Evolutionary conservation across 2,888 invertebrate species (phyloP).

Genomic region (Ramazzottius varieornatus): DNA sequence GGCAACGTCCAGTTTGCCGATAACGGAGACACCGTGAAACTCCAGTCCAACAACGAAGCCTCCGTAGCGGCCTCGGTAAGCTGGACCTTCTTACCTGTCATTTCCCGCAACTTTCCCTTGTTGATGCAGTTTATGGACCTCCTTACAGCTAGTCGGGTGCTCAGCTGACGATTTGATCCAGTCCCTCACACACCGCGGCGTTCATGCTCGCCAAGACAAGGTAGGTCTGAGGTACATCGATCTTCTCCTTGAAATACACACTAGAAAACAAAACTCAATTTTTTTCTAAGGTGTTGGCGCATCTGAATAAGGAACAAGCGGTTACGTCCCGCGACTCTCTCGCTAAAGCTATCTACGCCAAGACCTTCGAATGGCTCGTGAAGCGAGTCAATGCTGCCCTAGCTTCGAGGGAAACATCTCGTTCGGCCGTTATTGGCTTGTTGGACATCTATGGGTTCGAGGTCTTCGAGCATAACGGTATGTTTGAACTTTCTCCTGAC

Average conservation of each 20-base stretch:
- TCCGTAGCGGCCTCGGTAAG: too few relatives aligned
- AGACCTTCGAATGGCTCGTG: slow-evolving; percentile 70
- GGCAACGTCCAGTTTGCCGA: slow-evolving; percentile 58
- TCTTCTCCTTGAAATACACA: not conserved
- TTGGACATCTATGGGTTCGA: slow-evolving; percentile 83
- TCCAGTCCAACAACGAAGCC: too few relatives aligned
- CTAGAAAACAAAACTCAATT: not conserved
- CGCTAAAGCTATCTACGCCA: slow-evolving; percentile 67
- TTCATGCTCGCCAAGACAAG: slow-evolving; percentile 55
- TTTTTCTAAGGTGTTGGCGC: slow-evolving; percentile 35
- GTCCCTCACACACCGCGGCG: slow-evolving; percentile 54
- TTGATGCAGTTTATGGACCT: too few relatives aligned
- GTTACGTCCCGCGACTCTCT: slow-evolving; percentile 64
- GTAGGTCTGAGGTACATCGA: slow-evolving; percentile 10
- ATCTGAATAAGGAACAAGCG: slow-evolving; percentile 46
- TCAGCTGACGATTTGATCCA: slow-evolving; percentile 35
- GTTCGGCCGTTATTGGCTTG: slow-evolving; percentile 39
- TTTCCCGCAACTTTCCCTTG: too few relatives aligned
- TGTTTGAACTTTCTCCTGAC: too few relatives aligned
- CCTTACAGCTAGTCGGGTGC: slow-evolving; percentile 52
- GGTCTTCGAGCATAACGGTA: slow-evolving; percentile 58
- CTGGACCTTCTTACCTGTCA: too few relatives aligned
- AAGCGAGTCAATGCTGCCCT: slow-evolving; percentile 37
- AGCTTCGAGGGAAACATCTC: slow-evolving; percentile 11
- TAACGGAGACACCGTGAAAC: slow-evolving; percentile 18